Evolutionary conservation across 2,888 invertebrate species (phyloP).

Genomic region (Harmothoe impar): DNA sequence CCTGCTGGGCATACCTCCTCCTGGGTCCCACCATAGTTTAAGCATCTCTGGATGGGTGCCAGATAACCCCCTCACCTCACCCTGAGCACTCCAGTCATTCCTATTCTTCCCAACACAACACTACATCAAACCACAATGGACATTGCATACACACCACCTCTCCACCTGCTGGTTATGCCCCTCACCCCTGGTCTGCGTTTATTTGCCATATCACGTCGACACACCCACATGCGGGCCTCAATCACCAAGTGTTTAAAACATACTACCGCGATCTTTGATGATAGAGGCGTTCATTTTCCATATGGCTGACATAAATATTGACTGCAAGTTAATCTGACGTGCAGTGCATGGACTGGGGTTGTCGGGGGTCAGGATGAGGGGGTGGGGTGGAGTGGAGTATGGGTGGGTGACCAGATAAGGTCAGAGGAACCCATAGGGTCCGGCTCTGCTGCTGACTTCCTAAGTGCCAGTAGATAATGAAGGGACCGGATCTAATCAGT

Average conservation of each 20-base stretch:
- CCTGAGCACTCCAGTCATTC: background rate
- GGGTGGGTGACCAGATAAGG: background rate
- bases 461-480: conserved; percentile 51
- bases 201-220: background rate
- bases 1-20: background rate
- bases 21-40: conserved; percentile 32
- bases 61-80: background rate
- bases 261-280: conserved; percentile 2
- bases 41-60: conserved; percentile 30
- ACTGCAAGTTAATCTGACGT: background rate
- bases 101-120: background rate
- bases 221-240: background rate
- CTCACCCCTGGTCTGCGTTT: background rate
- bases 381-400: background rate
- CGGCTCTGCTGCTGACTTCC: conserved; percentile 3
- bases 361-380: background rate
- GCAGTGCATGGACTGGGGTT: background rate
- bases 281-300: conserved; percentile 1
- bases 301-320: conserved; percentile 21
- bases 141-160: background rate
- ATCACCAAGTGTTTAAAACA: conserved; percentile 6
- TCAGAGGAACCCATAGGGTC: conserved; percentile 21
- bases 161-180: background rate
- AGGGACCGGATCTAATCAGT: conserved; percentile 44
- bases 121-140: background rate